Evolutionary conservation across 2,113 vertebrate genomes (phyloP), one percentile per base, ranked within the genome.

Genomic region (Falcunculus frontatus): DNA sequence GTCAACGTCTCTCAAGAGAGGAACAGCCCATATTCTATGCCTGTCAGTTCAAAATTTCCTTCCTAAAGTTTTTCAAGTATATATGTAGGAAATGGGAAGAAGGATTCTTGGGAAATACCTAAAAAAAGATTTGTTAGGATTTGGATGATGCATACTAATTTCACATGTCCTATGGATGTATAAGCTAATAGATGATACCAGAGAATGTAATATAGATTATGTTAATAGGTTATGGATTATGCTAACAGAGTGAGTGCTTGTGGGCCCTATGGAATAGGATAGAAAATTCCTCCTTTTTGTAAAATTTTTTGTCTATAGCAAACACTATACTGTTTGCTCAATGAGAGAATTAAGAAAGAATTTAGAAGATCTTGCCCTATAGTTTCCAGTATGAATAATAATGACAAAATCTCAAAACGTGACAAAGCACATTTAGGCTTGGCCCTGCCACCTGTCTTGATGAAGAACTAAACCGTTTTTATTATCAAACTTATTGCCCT

Each of bases 141-240:
- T 56, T 78, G 10, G 53, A 37, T 46, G 21, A 19, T 76, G 53
- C 46, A 55, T 78, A 46, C 32, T 84, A 70, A 87, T 85, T 87
- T 82, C 12, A 41, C 1, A 4, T 44, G 25, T 84, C 41, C 10
- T 73, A 35, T 53, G 53, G 49, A 26, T 64, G n/a, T 44, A n/a
- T 37, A 80, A 76, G 53, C 75, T 96, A 95, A 92, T 53, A 93
- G 65, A 91, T 68, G 27, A 64, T 75, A 75, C 52, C 39, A 47
- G 27, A 76, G 13, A 83, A 94, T 27, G 7, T 46, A 90, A 80
- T 90, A 89, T 55, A 72, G 91, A 92, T 95, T 92, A 90, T 81
- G 76, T 63, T 87, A 95, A 95, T 67, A 84, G 9, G 12, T 52
- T 92, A 89, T 87, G 46, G 89, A 87, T 95, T 95, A 62, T 85